phyloP scores from a whole-genome alignment of 2,797 vertebrate genomes.

The Percopsis omiscomaycus region DNA sequence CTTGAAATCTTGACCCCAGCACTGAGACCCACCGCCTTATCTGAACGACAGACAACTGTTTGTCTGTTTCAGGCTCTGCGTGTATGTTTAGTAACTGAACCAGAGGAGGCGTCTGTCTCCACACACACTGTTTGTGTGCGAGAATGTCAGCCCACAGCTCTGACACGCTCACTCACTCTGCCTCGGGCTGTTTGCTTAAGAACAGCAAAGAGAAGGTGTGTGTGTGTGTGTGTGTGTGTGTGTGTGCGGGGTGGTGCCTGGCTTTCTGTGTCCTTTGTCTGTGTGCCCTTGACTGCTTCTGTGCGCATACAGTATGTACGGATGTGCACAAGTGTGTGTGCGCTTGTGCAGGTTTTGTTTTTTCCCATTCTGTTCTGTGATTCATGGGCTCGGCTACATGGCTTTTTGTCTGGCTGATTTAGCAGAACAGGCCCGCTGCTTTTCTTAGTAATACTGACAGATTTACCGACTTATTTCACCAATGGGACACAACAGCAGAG shows the following conservation, averaged over 20 bases:
- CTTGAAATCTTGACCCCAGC: too few species aligned
- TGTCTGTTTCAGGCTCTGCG: conserved; percentile 8
- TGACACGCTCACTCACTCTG: conserved; percentile 58
- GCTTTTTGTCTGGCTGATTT: conserved; percentile 65
- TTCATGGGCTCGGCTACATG: conserved; percentile 48
- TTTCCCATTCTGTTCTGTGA: conserved; percentile 61
- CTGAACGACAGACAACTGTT: conserved; percentile 14
- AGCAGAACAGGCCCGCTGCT: conserved; percentile 56
- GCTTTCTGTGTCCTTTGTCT: conserved; percentile 63
- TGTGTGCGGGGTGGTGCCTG: conserved; percentile 60
- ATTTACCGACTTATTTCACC: conserved; percentile 64
- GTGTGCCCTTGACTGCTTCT: conserved; percentile 52
- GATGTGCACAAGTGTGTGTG: conserved; percentile 36
- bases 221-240: conserved; percentile 68
- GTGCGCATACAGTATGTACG: conserved; percentile 42
- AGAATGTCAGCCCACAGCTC: conserved; percentile 62
- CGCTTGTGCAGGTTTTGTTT: conserved; percentile 25
- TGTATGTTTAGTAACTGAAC: conserved; percentile 38
- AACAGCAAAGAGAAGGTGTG: conserved; percentile 62
- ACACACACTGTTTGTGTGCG: conserved; percentile 53
- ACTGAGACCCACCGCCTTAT: background rate
- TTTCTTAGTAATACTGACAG: conserved; percentile 65
- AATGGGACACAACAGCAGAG: conserved; percentile 53
- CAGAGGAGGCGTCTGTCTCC: conserved; percentile 47
- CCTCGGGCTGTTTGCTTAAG: conserved; percentile 67